Percentiles rank a stretch among this genome's conserved stretches.
These are phyloP conservation scores for Delphinapterus leucas DNA, from an alignment of 2,113 vertebrate genomes.

Conservation along the genomic window DNA sequence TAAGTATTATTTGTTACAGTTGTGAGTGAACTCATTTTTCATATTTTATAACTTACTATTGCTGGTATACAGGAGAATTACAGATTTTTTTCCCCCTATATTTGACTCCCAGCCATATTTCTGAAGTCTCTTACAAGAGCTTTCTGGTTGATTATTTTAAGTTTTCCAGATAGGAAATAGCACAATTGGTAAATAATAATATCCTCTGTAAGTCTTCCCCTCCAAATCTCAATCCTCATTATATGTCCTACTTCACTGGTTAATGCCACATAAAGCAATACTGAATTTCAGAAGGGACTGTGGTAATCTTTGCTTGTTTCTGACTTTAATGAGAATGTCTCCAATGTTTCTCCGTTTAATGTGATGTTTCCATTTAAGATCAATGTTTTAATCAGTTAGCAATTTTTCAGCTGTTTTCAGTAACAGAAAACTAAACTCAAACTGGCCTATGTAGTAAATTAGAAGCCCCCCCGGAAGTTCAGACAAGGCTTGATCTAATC, in stretches of 20 bases:
- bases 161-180: neutral
- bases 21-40: slow-evolving; percentile 9
- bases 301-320: neutral
- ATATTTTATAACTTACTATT: neutral
- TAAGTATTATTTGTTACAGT: neutral
- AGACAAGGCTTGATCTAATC: neutral
- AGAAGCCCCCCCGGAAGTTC: neutral
- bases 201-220: neutral
- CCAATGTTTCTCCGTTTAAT: neutral
- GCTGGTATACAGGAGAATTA: neutral
- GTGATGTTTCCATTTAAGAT: slow-evolving; percentile 11
- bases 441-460: neutral
- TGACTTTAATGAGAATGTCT: slow-evolving; percentile 17
- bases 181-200: neutral
- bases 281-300: neutral
- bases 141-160: neutral
- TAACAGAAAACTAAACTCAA: neutral
- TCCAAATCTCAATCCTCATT: neutral
- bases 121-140: neutral
- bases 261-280: neutral
- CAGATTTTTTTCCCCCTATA: neutral
- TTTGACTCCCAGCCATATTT: neutral
- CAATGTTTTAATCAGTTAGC: neutral
- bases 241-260: neutral
- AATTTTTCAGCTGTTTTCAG: neutral